These are phyloP conservation scores for Oenanthe melanoleuca DNA, from an alignment of 2,113 vertebrate species.

Conservation along the genomic window DNA sequence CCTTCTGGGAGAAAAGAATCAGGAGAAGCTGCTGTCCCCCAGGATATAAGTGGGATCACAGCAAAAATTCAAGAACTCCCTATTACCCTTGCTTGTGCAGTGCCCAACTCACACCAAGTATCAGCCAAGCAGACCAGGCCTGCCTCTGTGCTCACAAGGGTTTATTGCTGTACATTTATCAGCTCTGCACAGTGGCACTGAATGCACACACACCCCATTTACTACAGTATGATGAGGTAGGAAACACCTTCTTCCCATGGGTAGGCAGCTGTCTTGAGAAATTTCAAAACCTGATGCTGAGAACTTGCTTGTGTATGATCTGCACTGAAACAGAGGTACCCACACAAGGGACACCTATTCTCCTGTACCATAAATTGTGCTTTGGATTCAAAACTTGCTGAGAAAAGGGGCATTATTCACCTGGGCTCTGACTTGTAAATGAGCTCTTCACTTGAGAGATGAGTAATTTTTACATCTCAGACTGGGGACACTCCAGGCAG, in stretches of 20 bases:
- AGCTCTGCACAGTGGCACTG: background rate
- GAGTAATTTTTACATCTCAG: background rate
- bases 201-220: background rate
- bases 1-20: background rate
- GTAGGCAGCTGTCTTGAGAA: background rate
- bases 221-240: background rate
- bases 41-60: background rate
- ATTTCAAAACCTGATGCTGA: background rate
- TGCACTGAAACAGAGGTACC: background rate
- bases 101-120: rapidly evolving
- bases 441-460: background rate
- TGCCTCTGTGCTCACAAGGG: background rate
- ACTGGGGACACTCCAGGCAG: background rate
- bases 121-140: background rate
- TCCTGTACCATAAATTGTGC: background rate
- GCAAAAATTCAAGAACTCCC: background rate
- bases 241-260: background rate
- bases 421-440: background rate
- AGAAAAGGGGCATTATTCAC: background rate
- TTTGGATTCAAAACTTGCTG: background rate
- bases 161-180: background rate
- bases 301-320: background rate
- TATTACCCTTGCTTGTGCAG: background rate
- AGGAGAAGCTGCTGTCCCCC: background rate
- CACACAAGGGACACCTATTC: background rate